A percentile compares a stretch with the other conserved stretches of the same genome.
These are phyloP conservation scores for Bugula neritina DNA, from an alignment of 2,888 invertebrate genomes.

Conservation along the genomic window DNA sequence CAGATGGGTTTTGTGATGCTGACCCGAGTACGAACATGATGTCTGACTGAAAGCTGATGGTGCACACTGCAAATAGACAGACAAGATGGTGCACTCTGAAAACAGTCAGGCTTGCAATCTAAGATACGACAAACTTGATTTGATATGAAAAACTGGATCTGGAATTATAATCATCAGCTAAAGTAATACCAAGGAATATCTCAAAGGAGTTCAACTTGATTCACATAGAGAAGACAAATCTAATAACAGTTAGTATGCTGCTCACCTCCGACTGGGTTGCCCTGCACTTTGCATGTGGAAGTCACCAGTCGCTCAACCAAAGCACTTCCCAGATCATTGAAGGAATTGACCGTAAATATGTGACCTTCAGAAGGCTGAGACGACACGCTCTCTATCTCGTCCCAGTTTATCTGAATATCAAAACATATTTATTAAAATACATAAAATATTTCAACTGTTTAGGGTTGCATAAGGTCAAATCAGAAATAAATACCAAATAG, in stretches of 20 bases:
- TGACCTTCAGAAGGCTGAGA: conserved; percentile 7
- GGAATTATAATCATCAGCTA: too few species aligned
- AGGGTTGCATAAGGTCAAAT: too few species aligned
- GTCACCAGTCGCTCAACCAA: conserved; percentile 12
- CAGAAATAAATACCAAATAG: too few species aligned
- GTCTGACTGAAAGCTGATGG: conserved; percentile 14
- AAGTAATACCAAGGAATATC: too few species aligned
- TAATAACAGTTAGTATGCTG: too few species aligned
- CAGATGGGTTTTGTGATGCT: conserved; percentile 18
- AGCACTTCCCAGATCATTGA: conserved; percentile 9
- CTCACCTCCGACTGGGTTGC: conserved; percentile 21
- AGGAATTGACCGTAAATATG: conserved; percentile 16
- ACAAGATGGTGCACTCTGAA: not conserved
- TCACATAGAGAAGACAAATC: too few species aligned
- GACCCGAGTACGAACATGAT: conserved; percentile 16
- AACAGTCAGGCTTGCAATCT: too few species aligned
- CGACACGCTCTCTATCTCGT: not conserved
- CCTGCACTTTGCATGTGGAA: conserved; percentile 22
- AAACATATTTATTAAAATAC: too few species aligned
- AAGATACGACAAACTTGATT: too few species aligned
- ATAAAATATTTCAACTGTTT: not conserved
- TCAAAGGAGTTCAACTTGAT: too few species aligned
- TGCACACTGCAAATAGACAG: not conserved
- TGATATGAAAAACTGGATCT: too few species aligned
- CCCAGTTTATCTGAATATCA: conserved; percentile 27